Conservation (phyloP, 2,113 vertebrate genomes). For the Melanocharis versteri region DNA sequence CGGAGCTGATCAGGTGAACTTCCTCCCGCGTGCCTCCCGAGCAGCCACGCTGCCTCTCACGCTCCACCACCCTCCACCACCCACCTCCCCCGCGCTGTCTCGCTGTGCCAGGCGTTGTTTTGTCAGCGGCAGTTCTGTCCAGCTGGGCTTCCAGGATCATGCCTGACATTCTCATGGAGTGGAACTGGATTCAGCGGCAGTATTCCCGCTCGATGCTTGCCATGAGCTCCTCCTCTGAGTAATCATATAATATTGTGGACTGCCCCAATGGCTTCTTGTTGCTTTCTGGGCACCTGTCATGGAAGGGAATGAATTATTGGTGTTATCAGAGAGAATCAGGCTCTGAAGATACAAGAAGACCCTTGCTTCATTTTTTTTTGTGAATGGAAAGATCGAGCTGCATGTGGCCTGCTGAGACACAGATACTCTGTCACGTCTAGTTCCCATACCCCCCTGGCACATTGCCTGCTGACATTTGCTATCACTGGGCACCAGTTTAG, state of each 20-base stretch:
- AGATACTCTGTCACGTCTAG: neutral
- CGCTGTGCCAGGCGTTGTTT: rapidly evolving
- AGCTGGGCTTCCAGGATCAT: neutral
- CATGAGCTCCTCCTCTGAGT: slow-evolving; percentile 78
- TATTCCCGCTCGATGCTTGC: slow-evolving; percentile 77
- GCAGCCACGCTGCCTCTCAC: rapidly evolving
- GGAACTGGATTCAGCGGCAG: slow-evolving; percentile 21
- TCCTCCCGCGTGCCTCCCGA: neutral
- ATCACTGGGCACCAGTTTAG: neutral
- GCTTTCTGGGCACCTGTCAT: slow-evolving; percentile 23
- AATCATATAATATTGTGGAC: slow-evolving; percentile 56
- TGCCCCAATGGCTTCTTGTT: neutral
- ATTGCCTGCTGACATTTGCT: neutral
- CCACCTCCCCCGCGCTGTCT: neutral
- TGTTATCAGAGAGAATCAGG: neutral
- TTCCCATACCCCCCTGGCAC: neutral
- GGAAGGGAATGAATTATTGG: neutral
- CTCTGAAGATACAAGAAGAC: neutral
- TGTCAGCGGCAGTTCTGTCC: neutral
- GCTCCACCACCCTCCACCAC: neutral
- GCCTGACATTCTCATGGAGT: rapidly evolving
- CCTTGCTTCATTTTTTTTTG: neutral
- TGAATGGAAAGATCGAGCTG: neutral
- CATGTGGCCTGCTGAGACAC: neutral
- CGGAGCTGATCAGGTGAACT: neutral